These are phyloP conservation scores for Gavialis gangeticus DNA, from an alignment of 2,113 vertebrate genomes.

Conservation along the genomic window DNA sequence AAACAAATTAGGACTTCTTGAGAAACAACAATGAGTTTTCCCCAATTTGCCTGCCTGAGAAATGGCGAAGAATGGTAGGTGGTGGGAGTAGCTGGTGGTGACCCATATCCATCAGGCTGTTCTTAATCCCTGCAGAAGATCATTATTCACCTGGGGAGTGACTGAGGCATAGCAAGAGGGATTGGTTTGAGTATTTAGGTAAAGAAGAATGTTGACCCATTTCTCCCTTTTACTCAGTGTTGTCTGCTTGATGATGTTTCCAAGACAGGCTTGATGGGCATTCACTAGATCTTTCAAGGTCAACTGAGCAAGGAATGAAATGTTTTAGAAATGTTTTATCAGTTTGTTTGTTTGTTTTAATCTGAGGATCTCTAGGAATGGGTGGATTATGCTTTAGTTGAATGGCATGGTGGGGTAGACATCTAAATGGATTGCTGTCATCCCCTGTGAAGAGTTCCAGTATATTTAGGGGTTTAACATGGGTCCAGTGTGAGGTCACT, in stretches of 20 bases:
- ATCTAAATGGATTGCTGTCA: accelerated
- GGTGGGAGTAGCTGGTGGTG: neutral
- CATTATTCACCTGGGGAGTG: conserved; percentile 1
- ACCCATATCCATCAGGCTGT: neutral
- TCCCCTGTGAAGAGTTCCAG: neutral
- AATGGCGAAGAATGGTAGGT: too few relatives aligned
- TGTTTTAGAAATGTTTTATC: neutral
- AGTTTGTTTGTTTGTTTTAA: neutral
- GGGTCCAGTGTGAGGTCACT: neutral
- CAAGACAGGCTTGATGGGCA: accelerated
- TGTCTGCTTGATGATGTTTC: neutral
- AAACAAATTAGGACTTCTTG: too few relatives aligned
- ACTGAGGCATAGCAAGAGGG: neutral
- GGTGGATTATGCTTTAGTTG: neutral
- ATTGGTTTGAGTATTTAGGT: neutral
- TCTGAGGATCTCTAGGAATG: neutral
- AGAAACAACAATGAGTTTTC: too few relatives aligned
- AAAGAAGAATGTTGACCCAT: neutral
- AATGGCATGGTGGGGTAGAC: neutral
- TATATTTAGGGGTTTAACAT: neutral
- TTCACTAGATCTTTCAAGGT: neutral
- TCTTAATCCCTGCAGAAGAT: neutral
- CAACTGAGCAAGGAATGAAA: neutral
- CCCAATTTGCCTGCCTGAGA: too few relatives aligned
- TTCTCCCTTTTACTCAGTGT: neutral